Base-by-base conservation (phyloP, 1,140 invertebrate species). In the Plectus sambesii region DNA sequence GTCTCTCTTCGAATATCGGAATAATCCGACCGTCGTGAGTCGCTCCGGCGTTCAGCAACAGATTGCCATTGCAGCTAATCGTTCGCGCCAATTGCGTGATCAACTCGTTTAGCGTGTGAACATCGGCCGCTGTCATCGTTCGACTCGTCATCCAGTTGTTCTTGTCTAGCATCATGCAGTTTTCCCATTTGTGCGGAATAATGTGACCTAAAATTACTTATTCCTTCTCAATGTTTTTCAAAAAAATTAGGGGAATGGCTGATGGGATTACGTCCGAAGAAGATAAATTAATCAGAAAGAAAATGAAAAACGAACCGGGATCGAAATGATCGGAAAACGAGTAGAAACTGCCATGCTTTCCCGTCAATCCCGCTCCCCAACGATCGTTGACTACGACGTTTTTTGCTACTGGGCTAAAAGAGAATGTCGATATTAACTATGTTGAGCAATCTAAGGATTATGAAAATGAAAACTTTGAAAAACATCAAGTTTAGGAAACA, bases 81-180 rank as follows among this genome's bases (percentile, higher is more conserved):
- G 72, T 75, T 39, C 66, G 54, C 12, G 64, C 66, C 5, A 75
- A 50, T 30, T 61, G 60, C 9, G 42, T 45, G 24, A 72, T 53
- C 2, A 74, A 59, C 41, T 73, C 68, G 30, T 68, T 57, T 26
- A 68, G 66, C 4, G 63, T 59, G 8, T 66, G 44, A 37, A 69
- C 63, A 47, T 72, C 72, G n/a, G 40, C 26, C 2, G 66, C 55
- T n/a, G 36, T 42, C 53, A 63, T 53, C 24, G 84, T 80, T 60
- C 83, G 77, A 35, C 85, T 72, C 64, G 79, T 87, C 4, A 86
- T 87, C 88, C 90, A 97, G 0, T 87, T 89, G n/a, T 74, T 63
- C 53, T 75, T 79, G 64, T 96, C 90, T 33, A 97, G 72, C 0
- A 87, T 90, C 77, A 94, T 85, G 55, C 70, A 72, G 52, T 73